These are phyloP conservation scores for Leucania comma DNA, from an alignment of 2,888 invertebrate genomes.

Conservation along the genomic window DNA sequence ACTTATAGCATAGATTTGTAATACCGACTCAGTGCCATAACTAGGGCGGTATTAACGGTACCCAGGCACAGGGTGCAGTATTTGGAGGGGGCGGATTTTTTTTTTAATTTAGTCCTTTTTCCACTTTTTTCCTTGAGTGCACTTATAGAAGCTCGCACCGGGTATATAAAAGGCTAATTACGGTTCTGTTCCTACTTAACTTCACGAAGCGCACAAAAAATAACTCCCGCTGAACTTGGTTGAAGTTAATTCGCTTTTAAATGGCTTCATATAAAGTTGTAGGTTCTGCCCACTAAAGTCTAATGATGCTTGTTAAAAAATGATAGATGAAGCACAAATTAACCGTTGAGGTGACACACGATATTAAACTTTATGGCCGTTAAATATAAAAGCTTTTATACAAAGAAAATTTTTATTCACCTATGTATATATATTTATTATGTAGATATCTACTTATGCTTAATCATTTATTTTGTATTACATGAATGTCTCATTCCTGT, in stretches of 20 bases:
- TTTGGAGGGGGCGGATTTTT: too few species aligned
- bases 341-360: constrained; percentile 32
- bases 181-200: too few species aligned
- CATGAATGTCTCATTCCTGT: neutral
- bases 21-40: too few species aligned
- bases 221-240: constrained; percentile 38
- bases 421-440: too few species aligned
- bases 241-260: constrained; percentile 71
- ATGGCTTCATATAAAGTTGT: constrained; percentile 71
- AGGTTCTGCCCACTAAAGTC: constrained; percentile 63
- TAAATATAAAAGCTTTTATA: neutral
- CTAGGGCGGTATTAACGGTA: too few species aligned
- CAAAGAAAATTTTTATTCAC: neutral
- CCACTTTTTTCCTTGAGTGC: too few species aligned
- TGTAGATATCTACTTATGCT: too few species aligned
- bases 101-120: too few species aligned
- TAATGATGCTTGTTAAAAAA: constrained; percentile 78
- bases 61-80: too few species aligned
- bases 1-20: too few species aligned
- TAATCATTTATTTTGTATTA: neutral
- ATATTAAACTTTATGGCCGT: constrained; percentile 32
- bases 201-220: constrained; percentile 17
- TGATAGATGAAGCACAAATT: constrained; percentile 80
- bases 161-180: too few species aligned
- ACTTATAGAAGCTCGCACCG: too few species aligned